Evolutionary conservation across 2,888 invertebrate species (phyloP), one percentile per base, ranked within the genome.

Genomic region (Lepidochrysops patricia): DNA sequence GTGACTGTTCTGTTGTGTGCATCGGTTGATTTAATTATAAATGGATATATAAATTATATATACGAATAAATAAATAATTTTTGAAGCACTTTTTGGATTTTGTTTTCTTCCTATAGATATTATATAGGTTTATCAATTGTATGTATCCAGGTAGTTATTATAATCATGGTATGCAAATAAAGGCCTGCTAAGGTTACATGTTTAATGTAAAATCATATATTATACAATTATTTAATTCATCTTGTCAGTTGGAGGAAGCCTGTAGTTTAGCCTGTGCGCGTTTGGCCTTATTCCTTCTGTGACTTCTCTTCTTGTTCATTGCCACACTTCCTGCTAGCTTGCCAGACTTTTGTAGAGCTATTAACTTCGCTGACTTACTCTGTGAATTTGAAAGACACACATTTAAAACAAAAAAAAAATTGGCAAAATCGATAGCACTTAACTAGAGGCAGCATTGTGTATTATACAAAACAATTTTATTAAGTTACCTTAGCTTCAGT

Each of bases 11-110:
- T 78, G 81, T 83, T 84, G 85, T 87, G 86, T 86, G 88, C 73
- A 82, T 80, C 75, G 77, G 77, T 85, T 85, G 82, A 79, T 79
- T 84, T 85, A 85, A 85, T 76, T 80, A 77, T 86, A 84, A 85
- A 82, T 87, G 84, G 80, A 87, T 86, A 88, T 87, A 87, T 88
- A 87, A 87, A 86, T 85, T 87, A 88, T 88, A 87, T 84, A 86
- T 86, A 87, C 80, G 83, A 82, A 84, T 85, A 85, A 87, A 87
- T 86, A 85, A 87, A 84, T 85, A 87, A 87, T 87, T 88, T 88
- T 88, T 83, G 86, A 85, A 85, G 81, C 86, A 87, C 82, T 84
- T 75, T 67, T 70, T 63, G 75, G 70, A 82, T 84, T 63, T 75
- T 70, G 81, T 84, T 80, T 86, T 70, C 72, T 78, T 80, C 67